Base-by-base conservation (phyloP, 2,797 vertebrate species). In the Eptatretus atami region DNA sequence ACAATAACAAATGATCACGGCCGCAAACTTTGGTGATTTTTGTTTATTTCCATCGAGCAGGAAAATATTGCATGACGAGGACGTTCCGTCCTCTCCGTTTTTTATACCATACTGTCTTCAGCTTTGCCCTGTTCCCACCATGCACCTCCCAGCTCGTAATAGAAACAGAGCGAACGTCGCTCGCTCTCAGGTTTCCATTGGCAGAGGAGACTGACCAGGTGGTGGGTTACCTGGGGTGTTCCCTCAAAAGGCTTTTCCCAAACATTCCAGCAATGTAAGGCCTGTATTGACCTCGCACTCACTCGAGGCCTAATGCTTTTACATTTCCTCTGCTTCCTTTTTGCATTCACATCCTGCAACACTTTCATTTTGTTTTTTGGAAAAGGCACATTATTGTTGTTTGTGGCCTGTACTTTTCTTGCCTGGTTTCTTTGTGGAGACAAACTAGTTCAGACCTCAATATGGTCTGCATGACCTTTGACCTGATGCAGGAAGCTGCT, bases 161-260 rank as follows among this genome's bases (percentile, higher is more conserved):
- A n/a, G 57, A 61, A n/a, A 61, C 57, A 24, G 57, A 61, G n/a
- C 57, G 57, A 24, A n/a, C n/a, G 57, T 61, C 57, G 10, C 25
- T 61, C 12, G 10, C 57, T 25, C 25, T 61, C 57, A 61, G 25
- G 57, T 25, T 61, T n/a, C 9, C 53, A 24, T 25, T 60, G 53
- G 53, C 52, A 65, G 82, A 85, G 54, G 80, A 82, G 64, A 77
- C 82, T 68, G 80, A 83, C 68, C 80, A 82, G 71, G 71, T 85
- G 74, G 80, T 82, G 3, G 72, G 68, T 66, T 80, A 83, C 66
- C 78, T 86, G 69, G 82, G 82, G 77, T 77, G 75, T 52, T 80
- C 82, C 66, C 81, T 87, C 68, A 80, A 78, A 68, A 74, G 82
- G 67, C 81, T 86, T 70, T 84, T 84, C 73, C 84, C 83, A 69